phyloP scores from a whole-genome alignment of 2,888 invertebrate species.

The Platycnemis pennipes region DNA sequence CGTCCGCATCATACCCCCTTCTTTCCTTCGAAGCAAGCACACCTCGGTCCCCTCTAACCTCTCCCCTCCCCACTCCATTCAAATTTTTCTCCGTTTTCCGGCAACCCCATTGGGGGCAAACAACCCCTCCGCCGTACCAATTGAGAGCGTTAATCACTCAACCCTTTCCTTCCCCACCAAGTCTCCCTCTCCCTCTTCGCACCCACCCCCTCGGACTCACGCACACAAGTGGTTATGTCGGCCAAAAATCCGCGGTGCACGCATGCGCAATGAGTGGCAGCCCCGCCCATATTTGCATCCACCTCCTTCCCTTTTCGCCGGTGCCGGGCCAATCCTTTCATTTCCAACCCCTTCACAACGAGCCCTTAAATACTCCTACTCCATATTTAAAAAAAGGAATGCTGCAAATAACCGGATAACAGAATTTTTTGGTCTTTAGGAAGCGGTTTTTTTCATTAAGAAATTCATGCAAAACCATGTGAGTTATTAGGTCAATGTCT shows the following conservation, averaged over 20 bases:
- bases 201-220: neutral
- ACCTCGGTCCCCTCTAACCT: neutral
- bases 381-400: no score
- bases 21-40: neutral
- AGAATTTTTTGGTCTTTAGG: no score
- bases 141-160: slow-evolving; percentile 58
- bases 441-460: no score
- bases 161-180: slow-evolving; percentile 39
- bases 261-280: slow-evolving; percentile 60
- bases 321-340: neutral
- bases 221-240: slow-evolving; percentile 48
- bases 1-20: no score
- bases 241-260: neutral
- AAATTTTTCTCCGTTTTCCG: neutral
- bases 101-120: slow-evolving; percentile 61
- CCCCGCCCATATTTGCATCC: slow-evolving; percentile 60
- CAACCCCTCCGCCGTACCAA: slow-evolving; percentile 24
- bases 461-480: no score
- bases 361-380: neutral
- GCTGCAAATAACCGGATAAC: no score
- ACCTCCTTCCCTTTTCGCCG: slow-evolving; percentile 1
- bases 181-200: neutral
- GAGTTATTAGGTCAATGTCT: no score
- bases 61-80: neutral
- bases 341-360: neutral